Base-by-base conservation (phyloP, 2,888 invertebrate species). In the Tromatobia lineatoria region DNA sequence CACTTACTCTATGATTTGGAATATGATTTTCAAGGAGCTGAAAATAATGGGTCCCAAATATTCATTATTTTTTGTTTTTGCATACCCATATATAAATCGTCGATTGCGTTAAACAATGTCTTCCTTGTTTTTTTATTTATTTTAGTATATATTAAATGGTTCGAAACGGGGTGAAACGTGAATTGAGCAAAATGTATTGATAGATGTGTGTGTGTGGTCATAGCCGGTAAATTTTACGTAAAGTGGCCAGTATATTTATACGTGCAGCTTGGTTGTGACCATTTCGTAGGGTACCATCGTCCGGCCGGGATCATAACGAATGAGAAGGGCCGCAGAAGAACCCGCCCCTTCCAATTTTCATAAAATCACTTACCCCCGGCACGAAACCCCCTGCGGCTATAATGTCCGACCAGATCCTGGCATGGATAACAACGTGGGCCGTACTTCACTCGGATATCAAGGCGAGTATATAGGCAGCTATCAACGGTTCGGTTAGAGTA, bases 401-500 rank as follows among this genome's bases (percentile, higher is more conserved):
- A 89, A 91, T 90, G 90, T 91, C 90, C 88, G 88, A 88, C 89
- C 86, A 91, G 91, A 91, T 90, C 88, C 83, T 42, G 77, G 69
- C 86, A 38, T 61, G 86, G 91, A 90, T 91, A 90, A 90, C 13
- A 61, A 47, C 50, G 86, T 38, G 38, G 42, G 64, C 87, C 89
- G 88, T 89, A 88, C 90, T 82, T 90, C 88, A 88, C 80, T 76
- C 73, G 76, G 88, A 86, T 88, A 90, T 88, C 90, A 82, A 52
- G 54, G 57, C 66, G 59, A 54, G 66, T 81, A 76, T 76, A 70
- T 64, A 59, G 61, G 18, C 52, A 77, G 45, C 25, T 59, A 74
- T 74, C 38, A 34, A 11, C 29, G 11, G 15, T 45, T 18, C 47
- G 8, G 15, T 45, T 18, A 47, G 71, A 64, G 71, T 38, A 50